phyloP scores from a whole-genome alignment of 2,113 vertebrate genomes.

The Platichthys flesus region DNA sequence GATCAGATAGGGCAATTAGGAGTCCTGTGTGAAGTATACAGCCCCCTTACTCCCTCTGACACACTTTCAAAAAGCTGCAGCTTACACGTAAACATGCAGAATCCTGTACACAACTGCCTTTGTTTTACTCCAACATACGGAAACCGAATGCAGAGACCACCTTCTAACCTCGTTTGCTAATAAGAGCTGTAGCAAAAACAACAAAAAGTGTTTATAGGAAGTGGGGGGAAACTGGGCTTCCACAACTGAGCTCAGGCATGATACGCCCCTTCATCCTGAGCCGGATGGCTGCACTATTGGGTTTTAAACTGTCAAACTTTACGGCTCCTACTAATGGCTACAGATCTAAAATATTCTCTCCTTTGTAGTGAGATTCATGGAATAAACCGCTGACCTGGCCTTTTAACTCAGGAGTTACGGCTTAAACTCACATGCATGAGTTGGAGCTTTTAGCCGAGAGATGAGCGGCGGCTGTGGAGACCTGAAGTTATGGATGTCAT shows the following conservation, averaged over 20 bases:
- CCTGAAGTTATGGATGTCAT: not conserved
- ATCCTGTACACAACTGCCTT: conserved; percentile 10
- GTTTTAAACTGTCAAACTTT: conserved; percentile 53
- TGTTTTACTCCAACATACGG: conserved; percentile 10
- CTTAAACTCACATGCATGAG: conserved; percentile 27
- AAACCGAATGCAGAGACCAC: conserved; percentile 16
- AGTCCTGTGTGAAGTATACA: conserved; percentile 28
- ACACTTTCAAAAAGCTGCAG: not conserved
- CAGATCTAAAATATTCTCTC: conserved; percentile 25
- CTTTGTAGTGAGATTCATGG: conserved; percentile 47
- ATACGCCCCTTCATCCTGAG: conserved; percentile 26
- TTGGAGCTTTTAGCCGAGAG: conserved; percentile 18
- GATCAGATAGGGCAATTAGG: conserved; percentile 45
- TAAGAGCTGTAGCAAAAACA: conserved; percentile 40
- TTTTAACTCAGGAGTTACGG: conserved; percentile 9
- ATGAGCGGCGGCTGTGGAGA: conserved; percentile 14
- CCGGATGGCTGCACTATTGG: conserved; percentile 11
- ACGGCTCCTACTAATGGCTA: conserved; percentile 30
- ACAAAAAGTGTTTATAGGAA: conserved; percentile 35
- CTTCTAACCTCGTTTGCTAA: conserved; percentile 28
- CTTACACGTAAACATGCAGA: conserved; percentile 23
- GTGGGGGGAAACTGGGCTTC: not conserved
- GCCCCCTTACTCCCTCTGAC: not conserved
- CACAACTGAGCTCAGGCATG: not conserved
- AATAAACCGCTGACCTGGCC: conserved; percentile 28